Conservation (phyloP, 2,888 invertebrate genomes). For the Caenorhabditis panamensis region DNA sequence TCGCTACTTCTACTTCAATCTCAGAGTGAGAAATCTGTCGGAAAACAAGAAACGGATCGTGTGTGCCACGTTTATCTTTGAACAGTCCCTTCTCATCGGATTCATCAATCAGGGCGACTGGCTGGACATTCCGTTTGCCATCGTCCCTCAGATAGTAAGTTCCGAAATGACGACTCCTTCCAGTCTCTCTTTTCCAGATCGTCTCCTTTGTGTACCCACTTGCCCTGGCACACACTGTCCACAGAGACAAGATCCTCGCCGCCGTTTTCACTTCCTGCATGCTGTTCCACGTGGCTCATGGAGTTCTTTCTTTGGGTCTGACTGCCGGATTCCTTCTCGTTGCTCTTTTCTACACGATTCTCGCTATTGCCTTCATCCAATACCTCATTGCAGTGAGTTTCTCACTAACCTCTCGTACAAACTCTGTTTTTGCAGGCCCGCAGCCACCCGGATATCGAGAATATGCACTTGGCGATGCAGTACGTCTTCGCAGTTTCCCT, state of each 20-base stretch:
- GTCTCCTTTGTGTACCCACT: slow-evolving; percentile 40
- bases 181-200: too few species aligned
- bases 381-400: slow-evolving; percentile 23
- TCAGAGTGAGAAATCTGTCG: slow-evolving; percentile 14
- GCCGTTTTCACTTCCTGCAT: slow-evolving; percentile 23
- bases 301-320: slow-evolving; percentile 4
- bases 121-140: slow-evolving; percentile 22
- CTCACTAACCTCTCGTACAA: neutral
- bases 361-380: slow-evolving; percentile 40
- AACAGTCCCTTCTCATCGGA: slow-evolving; percentile 45
- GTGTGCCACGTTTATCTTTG: slow-evolving; percentile 24
- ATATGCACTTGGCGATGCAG: slow-evolving; percentile 44
- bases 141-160: slow-evolving; percentile 26
- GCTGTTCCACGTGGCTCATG: slow-evolving; percentile 14
- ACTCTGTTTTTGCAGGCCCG: slow-evolving; percentile 15
- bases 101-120: slow-evolving; percentile 41
- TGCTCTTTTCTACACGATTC: slow-evolving; percentile 28
- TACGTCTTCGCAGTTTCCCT: slow-evolving; percentile 44
- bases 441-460: slow-evolving; percentile 30
- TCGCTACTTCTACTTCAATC: slow-evolving; percentile 20
- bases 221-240: slow-evolving; percentile 13
- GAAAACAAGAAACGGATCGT: slow-evolving; percentile 30
- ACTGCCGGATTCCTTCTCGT: slow-evolving; percentile 29
- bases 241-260: slow-evolving; percentile 31
- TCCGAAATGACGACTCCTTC: too few species aligned